Base-by-base conservation (phyloP, 2,113 vertebrate genomes). In the Amphiprion ocellaris region DNA sequence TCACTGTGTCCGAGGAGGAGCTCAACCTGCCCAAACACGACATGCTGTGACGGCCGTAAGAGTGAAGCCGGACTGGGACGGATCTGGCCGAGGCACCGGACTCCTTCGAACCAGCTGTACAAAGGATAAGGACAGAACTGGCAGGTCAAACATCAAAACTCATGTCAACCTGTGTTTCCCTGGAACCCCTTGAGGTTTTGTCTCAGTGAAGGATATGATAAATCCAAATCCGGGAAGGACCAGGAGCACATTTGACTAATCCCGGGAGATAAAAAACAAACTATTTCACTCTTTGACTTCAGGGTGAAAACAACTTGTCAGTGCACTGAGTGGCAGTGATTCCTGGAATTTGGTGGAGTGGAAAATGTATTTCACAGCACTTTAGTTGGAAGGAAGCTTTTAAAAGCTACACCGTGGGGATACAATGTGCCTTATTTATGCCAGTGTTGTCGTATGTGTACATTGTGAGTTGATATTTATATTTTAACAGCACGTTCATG, bases 1-100 rank as follows among this genome's bases (percentile, higher is more conserved):
- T 99, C 0, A 92, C 90, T 0, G 77, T 96, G 11, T 78, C 96
- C 0, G 89, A 91, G 4, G 82, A 94, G n/a, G 93, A 96, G 55
- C 90, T 95, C 8, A 79, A 81, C 80, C 55, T 90, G 30, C 30
- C 17, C 17, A 91, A 82, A 24, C 4, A 0, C 0, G 82, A 82
- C 73, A 66, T 87, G 2, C 55, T 85, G 47, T 92, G 82, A 88
- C 5, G 0, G 0, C 47, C 2, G 28, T 0, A 0, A 4, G 61
- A 21, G 21, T 4, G 23, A 12, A 15, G 33, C 41, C 5, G 55
- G 77, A 21, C 49, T 14, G 30, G 54, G 14, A 33, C 1, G 0
- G 5, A 12, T 23, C 15, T 1, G 53, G 37, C 1, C 1, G 0
- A 66, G 30, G 19, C 10, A 19, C 37, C 7, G 16, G 10, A 67